phyloP scores from a whole-genome alignment of 2,797 vertebrate genomes.

The Momotus momota region DNA sequence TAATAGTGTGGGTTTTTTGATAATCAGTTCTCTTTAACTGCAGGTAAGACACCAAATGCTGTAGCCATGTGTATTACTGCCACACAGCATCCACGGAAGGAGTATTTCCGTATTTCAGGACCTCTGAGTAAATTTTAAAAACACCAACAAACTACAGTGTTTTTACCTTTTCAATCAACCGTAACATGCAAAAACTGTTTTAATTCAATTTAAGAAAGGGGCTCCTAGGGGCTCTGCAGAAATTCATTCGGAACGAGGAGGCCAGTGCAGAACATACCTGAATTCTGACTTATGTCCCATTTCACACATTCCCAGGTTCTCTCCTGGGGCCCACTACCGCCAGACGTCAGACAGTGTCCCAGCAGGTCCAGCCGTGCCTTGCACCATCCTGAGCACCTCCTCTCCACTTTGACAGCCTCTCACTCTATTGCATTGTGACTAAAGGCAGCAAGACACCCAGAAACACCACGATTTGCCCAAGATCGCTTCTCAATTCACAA shows the following conservation, averaged over 20 bases:
- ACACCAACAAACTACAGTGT: background rate
- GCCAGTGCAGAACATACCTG: background rate
- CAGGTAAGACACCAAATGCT: background rate
- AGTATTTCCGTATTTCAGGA: background rate
- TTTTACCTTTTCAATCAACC: background rate
- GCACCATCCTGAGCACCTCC: background rate
- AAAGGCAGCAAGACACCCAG: accelerated
- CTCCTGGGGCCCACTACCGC: background rate
- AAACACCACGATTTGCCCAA: accelerated
- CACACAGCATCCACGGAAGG: background rate
- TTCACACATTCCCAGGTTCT: background rate
- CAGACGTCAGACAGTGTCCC: background rate
- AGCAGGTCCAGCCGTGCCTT: accelerated
- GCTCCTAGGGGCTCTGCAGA: background rate
- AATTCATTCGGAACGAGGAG: background rate
- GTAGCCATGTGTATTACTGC: background rate
- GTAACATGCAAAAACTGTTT: accelerated
- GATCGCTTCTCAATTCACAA: background rate
- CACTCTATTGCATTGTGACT: accelerated
- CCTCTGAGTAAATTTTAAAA: background rate
- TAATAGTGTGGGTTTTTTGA: background rate
- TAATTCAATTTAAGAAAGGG: background rate
- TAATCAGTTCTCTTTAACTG: background rate
- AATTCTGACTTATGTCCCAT: background rate
- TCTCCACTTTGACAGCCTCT: background rate